Base-by-base conservation (phyloP, 2,888 invertebrate species). In the Muscina levida region DNA sequence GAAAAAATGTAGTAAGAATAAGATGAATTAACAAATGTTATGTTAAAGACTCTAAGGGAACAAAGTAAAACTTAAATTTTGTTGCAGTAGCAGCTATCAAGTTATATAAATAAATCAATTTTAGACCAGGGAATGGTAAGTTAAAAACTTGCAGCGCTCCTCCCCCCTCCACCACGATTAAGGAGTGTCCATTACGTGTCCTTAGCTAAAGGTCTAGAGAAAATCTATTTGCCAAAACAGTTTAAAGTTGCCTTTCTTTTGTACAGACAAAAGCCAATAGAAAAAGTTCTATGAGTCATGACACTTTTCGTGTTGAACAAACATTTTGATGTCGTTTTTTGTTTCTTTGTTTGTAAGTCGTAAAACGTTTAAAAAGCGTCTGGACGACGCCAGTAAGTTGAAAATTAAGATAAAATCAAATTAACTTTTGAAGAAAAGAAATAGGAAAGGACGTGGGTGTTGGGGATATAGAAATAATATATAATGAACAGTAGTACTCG, bases 361-460 rank as follows among this genome's bases (percentile, higher is more conserved):
- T 68, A 68, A 72, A 72, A 68, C 46, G 62, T 62, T 77, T 65
- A 39, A 70, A 31, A 78, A 65, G 39, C 70, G 77, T 73, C 77
- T 73, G 77, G 72, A 59, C 65, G 77, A 44, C 72, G 77, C 77
- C 77, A 65, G 39, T 5, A 22, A 59, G 51, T 31, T 17, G n/a
- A n/a, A n/a, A n/a, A n/a, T n/a, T n/a, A n/a, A n/a, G n/a, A n/a
- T n/a, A n/a, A n/a, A n/a, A n/a, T n/a, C n/a, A n/a, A n/a, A n/a
- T n/a, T n/a, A n/a, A n/a, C n/a, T n/a, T n/a, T n/a, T n/a, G n/a
- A n/a, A n/a, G n/a, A n/a, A n/a, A n/a, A n/a, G n/a, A n/a, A n/a
- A n/a, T n/a, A n/a, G n/a, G n/a, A n/a, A n/a, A n/a, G n/a, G n/a
- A n/a, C n/a, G n/a, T n/a, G n/a, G n/a, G n/a, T n/a, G n/a, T n/a